phyloP scores from a whole-genome alignment of 2,888 invertebrate species.

The Troilus luridus region DNA sequence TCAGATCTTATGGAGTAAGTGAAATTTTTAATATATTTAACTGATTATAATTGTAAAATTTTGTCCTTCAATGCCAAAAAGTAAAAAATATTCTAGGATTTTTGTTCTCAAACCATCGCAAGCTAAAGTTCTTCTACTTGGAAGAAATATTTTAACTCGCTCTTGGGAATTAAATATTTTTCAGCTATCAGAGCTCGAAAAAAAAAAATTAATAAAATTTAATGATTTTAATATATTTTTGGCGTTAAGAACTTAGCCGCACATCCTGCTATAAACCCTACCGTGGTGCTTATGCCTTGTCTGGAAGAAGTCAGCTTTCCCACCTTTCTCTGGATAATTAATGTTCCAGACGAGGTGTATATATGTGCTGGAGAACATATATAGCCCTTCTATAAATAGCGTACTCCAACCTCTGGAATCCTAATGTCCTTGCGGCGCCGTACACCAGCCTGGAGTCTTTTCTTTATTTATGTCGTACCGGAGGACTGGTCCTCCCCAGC shows the following conservation, averaged over 20 bases:
- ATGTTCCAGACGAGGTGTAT: neutral
- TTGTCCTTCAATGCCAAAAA: too few species aligned
- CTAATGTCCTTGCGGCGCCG: slow-evolving; percentile 36
- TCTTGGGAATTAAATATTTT: too few species aligned
- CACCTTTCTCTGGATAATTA: slow-evolving; percentile 42
- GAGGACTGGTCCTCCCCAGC: slow-evolving; percentile 27
- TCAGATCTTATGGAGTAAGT: too few species aligned
- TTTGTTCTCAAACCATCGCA: too few species aligned
- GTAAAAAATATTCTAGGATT: too few species aligned
- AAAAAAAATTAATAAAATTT: neutral
- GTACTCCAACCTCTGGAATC: slow-evolving; percentile 39
- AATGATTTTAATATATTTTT: neutral
- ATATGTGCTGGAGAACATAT: slow-evolving; percentile 47
- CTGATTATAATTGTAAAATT: too few species aligned
- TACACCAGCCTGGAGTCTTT: neutral
- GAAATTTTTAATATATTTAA: too few species aligned
- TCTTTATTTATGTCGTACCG: slow-evolving; percentile 41
- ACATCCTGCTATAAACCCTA: neutral
- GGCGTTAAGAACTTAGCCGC: neutral
- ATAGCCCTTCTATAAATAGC: slow-evolving; percentile 51
- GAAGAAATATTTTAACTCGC: too few species aligned
- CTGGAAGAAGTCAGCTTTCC: slow-evolving; percentile 30
- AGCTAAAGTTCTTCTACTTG: too few species aligned
- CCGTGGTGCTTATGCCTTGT: neutral
- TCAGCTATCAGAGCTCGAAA: too few species aligned